phyloP scores from a whole-genome alignment of 2,888 invertebrate genomes.

The Oegoconia quadripuncta region DNA sequence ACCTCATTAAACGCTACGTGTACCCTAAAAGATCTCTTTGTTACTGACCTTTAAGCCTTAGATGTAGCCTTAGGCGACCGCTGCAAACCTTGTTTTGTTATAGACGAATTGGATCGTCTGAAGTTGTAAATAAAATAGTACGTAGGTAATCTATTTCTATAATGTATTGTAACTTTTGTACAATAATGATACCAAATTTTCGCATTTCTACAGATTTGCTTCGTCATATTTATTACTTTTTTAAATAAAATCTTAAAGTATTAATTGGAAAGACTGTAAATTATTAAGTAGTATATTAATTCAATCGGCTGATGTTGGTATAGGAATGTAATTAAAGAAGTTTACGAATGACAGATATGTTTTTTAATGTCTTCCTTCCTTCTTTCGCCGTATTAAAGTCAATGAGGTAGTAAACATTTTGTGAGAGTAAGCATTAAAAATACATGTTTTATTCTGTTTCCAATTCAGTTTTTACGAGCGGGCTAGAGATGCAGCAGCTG shows the following conservation, averaged over 20 bases:
- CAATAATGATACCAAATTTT: constrained; percentile 77
- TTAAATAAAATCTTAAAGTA: constrained; percentile 66
- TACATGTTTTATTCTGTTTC: constrained; percentile 60
- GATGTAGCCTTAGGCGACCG: constrained; percentile 54
- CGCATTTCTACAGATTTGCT: constrained; percentile 71
- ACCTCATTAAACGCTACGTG: too few species aligned
- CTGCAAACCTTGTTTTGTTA: constrained; percentile 53
- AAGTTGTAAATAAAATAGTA: constrained; percentile 71
- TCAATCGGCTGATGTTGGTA: constrained; percentile 74
- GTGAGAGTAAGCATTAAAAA: constrained; percentile 42
- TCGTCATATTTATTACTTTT: constrained; percentile 72
- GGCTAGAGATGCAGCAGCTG: constrained; percentile 58
- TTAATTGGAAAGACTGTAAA: constrained; percentile 78
- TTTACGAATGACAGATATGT: constrained; percentile 57
- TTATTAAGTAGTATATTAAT: constrained; percentile 67
- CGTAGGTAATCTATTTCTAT: constrained; percentile 51
- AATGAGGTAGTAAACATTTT: constrained; percentile 38
- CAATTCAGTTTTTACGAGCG: constrained; percentile 65
- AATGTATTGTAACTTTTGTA: constrained; percentile 69
- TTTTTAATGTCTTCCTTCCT: constrained; percentile 26
- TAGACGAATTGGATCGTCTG: constrained; percentile 52
- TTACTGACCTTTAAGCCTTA: constrained; percentile 50
- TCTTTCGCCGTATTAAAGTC: constrained; percentile 24
- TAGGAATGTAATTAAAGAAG: constrained; percentile 72
- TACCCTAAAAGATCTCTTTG: constrained; percentile 56